Conservation (phyloP, 2,888 invertebrate species). For the Idaea straminata region DNA sequence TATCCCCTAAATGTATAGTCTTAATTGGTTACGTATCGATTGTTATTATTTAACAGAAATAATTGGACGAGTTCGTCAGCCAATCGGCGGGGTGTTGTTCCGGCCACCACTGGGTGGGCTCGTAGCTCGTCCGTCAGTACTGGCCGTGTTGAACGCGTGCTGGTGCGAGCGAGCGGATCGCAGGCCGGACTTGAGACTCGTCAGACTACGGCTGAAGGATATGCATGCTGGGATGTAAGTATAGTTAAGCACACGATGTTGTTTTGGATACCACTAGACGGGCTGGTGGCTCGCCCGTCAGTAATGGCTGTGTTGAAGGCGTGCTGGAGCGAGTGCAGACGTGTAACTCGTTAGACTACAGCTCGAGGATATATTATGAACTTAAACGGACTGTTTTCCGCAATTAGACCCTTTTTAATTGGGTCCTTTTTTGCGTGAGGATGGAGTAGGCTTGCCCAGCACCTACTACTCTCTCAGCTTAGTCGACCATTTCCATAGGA, state of each 20-base stretch:
- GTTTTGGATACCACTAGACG: too few relatives aligned
- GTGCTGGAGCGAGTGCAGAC: conserved; percentile 90
- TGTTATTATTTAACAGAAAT: conserved; percentile 66
- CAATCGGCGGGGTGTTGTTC: conserved; percentile 74
- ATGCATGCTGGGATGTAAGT: conserved; percentile 86
- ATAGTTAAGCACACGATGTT: neutral
- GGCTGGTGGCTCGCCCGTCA: conserved; percentile 26
- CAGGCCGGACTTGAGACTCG: conserved; percentile 88
- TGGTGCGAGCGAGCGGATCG: conserved; percentile 91
- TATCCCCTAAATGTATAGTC: too few relatives aligned
- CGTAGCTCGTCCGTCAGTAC: conserved; percentile 86
- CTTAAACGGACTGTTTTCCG: too few relatives aligned
- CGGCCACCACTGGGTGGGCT: conserved; percentile 85
- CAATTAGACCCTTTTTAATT: too few relatives aligned
- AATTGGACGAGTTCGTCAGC: conserved; percentile 79
- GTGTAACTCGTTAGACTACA: conserved; percentile 86
- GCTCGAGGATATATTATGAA: conserved; percentile 91
- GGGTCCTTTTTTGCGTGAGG: too few relatives aligned
- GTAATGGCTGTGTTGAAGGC: too few relatives aligned
- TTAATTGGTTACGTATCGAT: neutral
- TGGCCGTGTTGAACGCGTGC: conserved; percentile 86
- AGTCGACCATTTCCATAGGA: too few relatives aligned
- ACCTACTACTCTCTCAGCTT: too few relatives aligned
- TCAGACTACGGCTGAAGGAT: conserved; percentile 88
- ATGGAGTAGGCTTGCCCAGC: too few relatives aligned